Evolutionary conservation across 2,797 vertebrate genomes (phyloP).

Genomic region (Adelosebastes latens): DNA sequence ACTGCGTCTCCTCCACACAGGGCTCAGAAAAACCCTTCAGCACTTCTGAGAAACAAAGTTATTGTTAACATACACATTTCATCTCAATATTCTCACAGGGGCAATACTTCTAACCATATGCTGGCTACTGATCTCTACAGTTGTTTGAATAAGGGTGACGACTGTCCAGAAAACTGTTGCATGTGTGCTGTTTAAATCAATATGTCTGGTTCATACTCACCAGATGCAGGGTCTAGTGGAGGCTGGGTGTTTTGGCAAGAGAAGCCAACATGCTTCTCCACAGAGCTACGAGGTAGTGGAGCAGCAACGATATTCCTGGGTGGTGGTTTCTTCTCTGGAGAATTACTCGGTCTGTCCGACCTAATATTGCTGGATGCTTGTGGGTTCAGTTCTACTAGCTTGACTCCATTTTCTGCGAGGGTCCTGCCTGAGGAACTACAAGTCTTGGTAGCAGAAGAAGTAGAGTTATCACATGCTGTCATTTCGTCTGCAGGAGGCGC

Average conservation of each 20-base stretch:
- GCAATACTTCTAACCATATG: background rate
- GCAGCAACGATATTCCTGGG: slow-evolving; percentile 24
- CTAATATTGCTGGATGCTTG: slow-evolving; percentile 18
- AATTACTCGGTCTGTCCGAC: slow-evolving; percentile 23
- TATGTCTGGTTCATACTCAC: slow-evolving; percentile 73
- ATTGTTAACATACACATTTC: background rate
- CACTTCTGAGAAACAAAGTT: slow-evolving; percentile 32
- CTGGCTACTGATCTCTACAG: background rate
- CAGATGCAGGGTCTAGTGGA: slow-evolving; percentile 47
- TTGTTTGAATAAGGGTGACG: background rate
- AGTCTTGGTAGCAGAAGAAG: slow-evolving; percentile 16
- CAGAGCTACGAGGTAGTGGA: slow-evolving; percentile 9
- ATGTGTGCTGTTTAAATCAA: background rate
- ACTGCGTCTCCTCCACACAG: slow-evolving; percentile 81
- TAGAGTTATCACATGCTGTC: slow-evolving; percentile 10
- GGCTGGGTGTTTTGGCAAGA: slow-evolving; percentile 44
- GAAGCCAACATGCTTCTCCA: slow-evolving; percentile 73
- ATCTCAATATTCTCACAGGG: background rate
- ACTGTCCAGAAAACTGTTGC: background rate
- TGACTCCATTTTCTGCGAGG: slow-evolving; percentile 22
- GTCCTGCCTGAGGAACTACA: slow-evolving; percentile 5
- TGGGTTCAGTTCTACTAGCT: slow-evolving; percentile 28
- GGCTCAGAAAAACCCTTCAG: slow-evolving; percentile 63
- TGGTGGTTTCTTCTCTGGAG: slow-evolving; percentile 12
- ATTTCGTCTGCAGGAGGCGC: slow-evolving; percentile 29